Evolutionary conservation across 1,140 invertebrate species (phyloP).

Genomic region (Conopomorpha cramerella): DNA sequence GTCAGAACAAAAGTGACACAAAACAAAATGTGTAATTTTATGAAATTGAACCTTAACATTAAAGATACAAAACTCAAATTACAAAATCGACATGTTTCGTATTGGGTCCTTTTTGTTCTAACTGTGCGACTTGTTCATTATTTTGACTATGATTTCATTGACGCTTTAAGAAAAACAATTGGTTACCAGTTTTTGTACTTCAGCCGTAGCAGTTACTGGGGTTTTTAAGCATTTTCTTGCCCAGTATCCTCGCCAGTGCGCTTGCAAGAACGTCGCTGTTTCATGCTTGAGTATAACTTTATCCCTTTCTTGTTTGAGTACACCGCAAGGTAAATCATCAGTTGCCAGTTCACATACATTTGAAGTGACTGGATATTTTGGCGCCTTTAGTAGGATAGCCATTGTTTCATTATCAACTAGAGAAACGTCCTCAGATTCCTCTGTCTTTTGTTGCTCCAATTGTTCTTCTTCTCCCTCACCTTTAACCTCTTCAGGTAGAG

Average conservation of each 20-base stretch:
- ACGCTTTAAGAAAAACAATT: no score
- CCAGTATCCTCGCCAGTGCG: slow-evolving; percentile 35
- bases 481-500: slow-evolving; percentile 23
- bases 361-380: slow-evolving; percentile 12
- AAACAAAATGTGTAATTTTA: no score
- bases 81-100: no score
- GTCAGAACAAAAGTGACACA: no score
- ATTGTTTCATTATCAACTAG: slow-evolving; percentile 15
- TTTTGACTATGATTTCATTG: no score
- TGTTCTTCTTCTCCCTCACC: slow-evolving; percentile 13
- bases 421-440: slow-evolving; percentile 11
- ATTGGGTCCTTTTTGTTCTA: no score
- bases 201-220: slow-evolving; percentile 13
- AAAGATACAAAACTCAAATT: no score
- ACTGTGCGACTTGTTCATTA: no score
- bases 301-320: slow-evolving; percentile 27
- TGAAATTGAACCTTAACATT: no score
- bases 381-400: slow-evolving; percentile 12
- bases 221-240: slow-evolving; percentile 23
- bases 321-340: slow-evolving; percentile 23
- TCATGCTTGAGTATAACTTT: slow-evolving; percentile 26
- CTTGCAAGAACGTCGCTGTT: slow-evolving; percentile 30
- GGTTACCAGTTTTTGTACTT: slow-evolving; percentile 28
- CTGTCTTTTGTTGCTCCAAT: slow-evolving; percentile 5
- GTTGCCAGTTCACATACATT: slow-evolving; percentile 26